Evolutionary conservation across 2,888 invertebrate species (phyloP).

Genomic region (Corythucha ciliata): DNA sequence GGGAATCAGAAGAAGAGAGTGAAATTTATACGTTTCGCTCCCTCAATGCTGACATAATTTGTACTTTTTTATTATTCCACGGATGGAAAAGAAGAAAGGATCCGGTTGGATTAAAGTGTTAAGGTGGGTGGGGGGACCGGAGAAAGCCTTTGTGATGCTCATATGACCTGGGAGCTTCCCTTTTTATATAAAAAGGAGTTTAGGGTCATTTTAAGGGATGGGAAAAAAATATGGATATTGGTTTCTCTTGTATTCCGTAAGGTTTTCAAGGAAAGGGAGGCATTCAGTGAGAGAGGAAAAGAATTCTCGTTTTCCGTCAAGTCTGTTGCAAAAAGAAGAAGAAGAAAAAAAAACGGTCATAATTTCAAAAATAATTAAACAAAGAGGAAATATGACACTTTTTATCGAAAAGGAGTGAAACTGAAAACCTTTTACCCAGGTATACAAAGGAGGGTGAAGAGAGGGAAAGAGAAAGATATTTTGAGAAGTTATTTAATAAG

Average conservation of each 20-base stretch:
- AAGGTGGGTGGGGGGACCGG: no score
- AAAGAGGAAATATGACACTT: conserved; percentile 23
- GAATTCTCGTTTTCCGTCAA: neutral
- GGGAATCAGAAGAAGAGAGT: conserved; percentile 19
- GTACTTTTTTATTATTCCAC: no score
- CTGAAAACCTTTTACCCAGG: conserved; percentile 19
- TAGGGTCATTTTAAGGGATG: no score
- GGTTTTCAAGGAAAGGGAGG: neutral
- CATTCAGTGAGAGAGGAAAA: neutral
- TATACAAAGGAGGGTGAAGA: neutral
- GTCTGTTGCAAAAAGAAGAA: no score
- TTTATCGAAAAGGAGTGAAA: conserved; percentile 19
- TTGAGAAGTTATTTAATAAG: conserved; percentile 29
- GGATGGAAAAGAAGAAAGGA: no score
- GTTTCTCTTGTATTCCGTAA: conserved; percentile 20
- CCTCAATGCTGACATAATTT: conserved; percentile 19
- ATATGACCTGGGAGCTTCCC: no score
- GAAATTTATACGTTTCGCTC: conserved; percentile 27
- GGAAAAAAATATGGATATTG: conserved; percentile 28
- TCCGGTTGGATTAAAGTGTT: no score
- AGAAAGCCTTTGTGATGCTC: no score
- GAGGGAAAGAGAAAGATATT: conserved; percentile 10
- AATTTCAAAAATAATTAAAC: conserved; percentile 15
- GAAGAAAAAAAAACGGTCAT: no score
- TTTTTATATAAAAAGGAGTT: no score